Percentiles rank a stretch among this genome's conserved stretches.
Evolutionary conservation across 2,113 vertebrate genomes (phyloP).

Genomic region (Macrotus californicus): DNA sequence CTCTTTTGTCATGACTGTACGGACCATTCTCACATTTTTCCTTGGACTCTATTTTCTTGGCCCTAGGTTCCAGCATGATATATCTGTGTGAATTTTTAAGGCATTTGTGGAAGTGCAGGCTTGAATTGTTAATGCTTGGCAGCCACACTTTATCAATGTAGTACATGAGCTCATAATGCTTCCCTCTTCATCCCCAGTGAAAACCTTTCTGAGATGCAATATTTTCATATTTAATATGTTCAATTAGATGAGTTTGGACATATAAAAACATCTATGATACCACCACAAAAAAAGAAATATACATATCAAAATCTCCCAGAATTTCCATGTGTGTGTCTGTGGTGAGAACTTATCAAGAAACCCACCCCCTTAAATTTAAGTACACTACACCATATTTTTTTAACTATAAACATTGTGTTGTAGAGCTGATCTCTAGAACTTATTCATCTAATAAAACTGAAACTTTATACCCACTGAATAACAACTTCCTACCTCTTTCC

Average conservation of each 20-base stretch:
- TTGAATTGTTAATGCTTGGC: not conserved
- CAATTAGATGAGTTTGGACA: not conserved
- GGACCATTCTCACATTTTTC: not conserved
- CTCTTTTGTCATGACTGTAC: not conserved
- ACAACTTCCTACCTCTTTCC: not conserved
- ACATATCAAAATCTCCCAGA: not conserved
- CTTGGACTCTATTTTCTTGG: not conserved
- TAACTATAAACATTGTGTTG: not conserved
- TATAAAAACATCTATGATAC: not conserved
- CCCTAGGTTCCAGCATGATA: not conserved
- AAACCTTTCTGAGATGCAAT: not conserved
- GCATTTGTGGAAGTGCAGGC: not conserved
- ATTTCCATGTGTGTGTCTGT: not conserved
- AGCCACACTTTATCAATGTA: not conserved
- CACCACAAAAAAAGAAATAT: not conserved
- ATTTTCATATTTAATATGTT: not conserved
- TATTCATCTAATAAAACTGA: not conserved
- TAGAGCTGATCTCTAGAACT: not conserved
- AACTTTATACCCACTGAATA: not conserved
- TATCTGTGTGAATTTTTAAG: not conserved
- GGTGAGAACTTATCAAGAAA: not conserved
- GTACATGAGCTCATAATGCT: not conserved
- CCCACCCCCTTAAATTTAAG: not conserved
- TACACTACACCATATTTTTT: not conserved
- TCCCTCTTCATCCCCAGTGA: not conserved